Evolutionary conservation across 2,797 vertebrate genomes (phyloP), one percentile per base, ranked within the genome.

Genomic region (Gastrophryne carolinensis): DNA sequence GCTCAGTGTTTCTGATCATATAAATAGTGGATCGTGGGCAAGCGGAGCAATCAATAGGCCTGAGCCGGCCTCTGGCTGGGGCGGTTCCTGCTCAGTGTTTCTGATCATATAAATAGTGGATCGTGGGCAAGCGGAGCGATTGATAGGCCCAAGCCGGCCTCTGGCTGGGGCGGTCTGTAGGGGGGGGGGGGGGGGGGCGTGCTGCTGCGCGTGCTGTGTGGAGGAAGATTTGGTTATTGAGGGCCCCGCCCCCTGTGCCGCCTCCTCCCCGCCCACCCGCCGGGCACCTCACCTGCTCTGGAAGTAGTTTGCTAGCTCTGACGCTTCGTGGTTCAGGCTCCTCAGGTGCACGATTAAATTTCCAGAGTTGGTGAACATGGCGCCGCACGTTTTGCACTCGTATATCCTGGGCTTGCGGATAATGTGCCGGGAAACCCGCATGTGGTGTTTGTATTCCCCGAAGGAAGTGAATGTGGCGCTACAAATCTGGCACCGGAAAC

Each of bases 271-370:
- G 87, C 89, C 89, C 93, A 95, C 95, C 98, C 89, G 87, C 81
- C 86, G 87, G 89, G 90, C 93, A 95, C 95, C 98, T 98, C 96
- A 99, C 98, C 98, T 99, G 97, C 96, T 98, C 96, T 99, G 98
- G 97, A 99, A 99, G 97, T 98, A 99, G 96, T 98, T 98, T 97
- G 98, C 96, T 98, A 99, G 96, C 91, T 99, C 98, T 92, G 98
- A 99, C 79, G 98, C 98, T 95, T 99, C 98, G 96, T 99, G 98
- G 95, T 98, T 99, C 95, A 99, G 96, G 96, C 98, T 98, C 95
- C 98, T 95, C 96, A 99, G 97, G 94, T 99, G 98, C 92, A 99
- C 98, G 96, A 99, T 99, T 99, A 99, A 98, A 98, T 99, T 99
- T 92, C 98, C 98, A 96, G 98, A 99, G 96, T 99, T 99, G 96